These are phyloP conservation scores for Thymelicus lineola DNA, from an alignment of 2,888 invertebrate species.

Conservation along the genomic window DNA sequence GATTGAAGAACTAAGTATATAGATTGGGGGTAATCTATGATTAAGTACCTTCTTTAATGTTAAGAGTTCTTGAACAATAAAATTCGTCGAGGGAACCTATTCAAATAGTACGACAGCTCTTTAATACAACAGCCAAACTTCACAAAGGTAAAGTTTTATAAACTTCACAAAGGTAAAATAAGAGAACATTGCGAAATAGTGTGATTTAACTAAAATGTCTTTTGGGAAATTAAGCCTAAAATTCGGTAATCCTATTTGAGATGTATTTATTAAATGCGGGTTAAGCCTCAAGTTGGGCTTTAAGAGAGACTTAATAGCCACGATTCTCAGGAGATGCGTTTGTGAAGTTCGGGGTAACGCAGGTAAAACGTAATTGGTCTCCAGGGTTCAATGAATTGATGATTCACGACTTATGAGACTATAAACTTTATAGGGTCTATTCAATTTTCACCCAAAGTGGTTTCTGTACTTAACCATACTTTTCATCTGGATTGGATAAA, in stretches of 20 bases:
- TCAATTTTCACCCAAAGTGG: conserved; percentile 24
- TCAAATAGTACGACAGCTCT: neutral
- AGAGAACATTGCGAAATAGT: conserved; percentile 4
- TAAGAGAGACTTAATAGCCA: conserved; percentile 24
- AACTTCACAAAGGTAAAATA: conserved; percentile 9
- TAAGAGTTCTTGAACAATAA: neutral
- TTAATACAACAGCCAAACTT: conserved; percentile 3
- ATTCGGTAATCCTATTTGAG: conserved; percentile 18
- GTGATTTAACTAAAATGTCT: conserved; percentile 16
- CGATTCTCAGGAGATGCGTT: conserved; percentile 38
- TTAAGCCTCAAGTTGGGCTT: conserved; percentile 32
- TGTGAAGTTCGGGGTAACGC: conserved; percentile 38
- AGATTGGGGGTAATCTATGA: no score
- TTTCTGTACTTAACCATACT: neutral
- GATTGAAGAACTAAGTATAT: no score
- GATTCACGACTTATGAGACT: conserved; percentile 33
- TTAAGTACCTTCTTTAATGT: no score
- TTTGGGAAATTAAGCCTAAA: conserved; percentile 19
- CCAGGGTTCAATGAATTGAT: conserved; percentile 37
- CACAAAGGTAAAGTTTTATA: conserved; percentile 6
- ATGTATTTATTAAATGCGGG: conserved; percentile 33
- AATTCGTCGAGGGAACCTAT: neutral
- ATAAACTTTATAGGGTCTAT: conserved; percentile 25
- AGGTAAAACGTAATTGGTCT: conserved; percentile 41
- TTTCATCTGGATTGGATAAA: neutral